Evolutionary conservation across 2,113 vertebrate species (phyloP).

Genomic region (Holacanthus passer): DNA sequence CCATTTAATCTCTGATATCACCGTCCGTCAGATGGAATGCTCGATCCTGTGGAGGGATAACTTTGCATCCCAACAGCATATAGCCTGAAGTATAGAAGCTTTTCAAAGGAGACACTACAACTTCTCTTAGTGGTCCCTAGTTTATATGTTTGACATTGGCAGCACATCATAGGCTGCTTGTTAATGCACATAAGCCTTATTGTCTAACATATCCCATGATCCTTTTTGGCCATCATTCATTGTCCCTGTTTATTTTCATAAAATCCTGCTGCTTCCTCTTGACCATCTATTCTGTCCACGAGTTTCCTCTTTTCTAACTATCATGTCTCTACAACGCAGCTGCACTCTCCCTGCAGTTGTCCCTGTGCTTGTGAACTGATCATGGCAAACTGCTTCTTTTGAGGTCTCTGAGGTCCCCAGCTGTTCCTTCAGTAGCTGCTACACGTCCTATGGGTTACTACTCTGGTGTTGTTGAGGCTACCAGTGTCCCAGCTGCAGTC

Average conservation of each 20-base stretch:
- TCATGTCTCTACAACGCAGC: background rate
- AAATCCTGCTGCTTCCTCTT: constrained; percentile 46
- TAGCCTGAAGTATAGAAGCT: background rate
- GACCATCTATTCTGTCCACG: constrained; percentile 20
- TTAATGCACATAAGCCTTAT: constrained; percentile 17
- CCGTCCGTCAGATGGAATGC: background rate
- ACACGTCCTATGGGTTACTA: background rate
- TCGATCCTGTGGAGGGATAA: background rate
- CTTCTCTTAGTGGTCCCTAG: background rate
- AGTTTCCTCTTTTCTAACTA: constrained; percentile 51
- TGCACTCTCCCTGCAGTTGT: background rate
- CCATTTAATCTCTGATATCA: background rate
- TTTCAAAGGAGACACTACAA: background rate
- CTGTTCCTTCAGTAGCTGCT: constrained; percentile 26
- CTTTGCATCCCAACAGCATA: background rate
- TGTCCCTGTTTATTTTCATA: constrained; percentile 38
- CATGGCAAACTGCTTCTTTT: constrained; percentile 4
- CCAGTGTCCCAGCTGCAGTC: constrained; percentile 18
- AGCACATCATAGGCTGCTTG: background rate
- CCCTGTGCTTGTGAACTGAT: background rate
- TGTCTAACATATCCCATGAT: constrained; percentile 2
- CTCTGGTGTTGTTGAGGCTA: constrained; percentile 29
- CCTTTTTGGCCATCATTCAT: constrained; percentile 2
- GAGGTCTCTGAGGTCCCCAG: constrained; percentile 20
- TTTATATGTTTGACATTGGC: constrained; percentile 7